Base-by-base conservation (phyloP, 2,113 vertebrate genomes). In the Macquaria ambigua region DNA sequence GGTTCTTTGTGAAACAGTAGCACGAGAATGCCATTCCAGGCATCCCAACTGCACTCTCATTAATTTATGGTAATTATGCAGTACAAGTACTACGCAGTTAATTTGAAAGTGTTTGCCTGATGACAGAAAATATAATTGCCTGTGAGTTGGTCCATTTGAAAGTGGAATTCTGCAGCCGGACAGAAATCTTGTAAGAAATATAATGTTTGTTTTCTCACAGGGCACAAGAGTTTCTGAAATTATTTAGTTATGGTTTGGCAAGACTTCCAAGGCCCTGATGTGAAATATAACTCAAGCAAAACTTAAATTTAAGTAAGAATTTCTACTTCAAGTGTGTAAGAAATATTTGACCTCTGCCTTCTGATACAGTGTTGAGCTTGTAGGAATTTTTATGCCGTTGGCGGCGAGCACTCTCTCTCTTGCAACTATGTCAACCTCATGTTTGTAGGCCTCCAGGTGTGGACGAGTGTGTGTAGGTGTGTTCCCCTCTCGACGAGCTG, bases 41-140 rank as follows among this genome's bases (percentile, higher is more conserved):
- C 58, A 31, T 34, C 58, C 20, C 39, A 25, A 25, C 64, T 55
- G 39, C 77, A 69, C 25, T 6, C 56, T 61, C 28, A 39, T 79
- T 79, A 5, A 1, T 70, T 39, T 25, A 4, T 25, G 25, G 79
- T 74, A 67, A 81, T 74, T 48, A 74, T 5, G 28, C 15, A 46
- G 71, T 10, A 46, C 12, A 15, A 4, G 0, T 2, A 4, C 11
- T 15, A 10, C 1, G 4, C 23, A 6, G 43, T 41, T 69, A 4
- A 59, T 70, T 46, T 18, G 46, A 34, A 14, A n/a, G n/a, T 21
- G 23, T 43, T 21, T 31, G 3, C 7, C 16, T 5, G 34, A 43
- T 55, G 69, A 64, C 21, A 55, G 56, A 25, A 10, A 8, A 31
- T 28, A 5, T 15, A 31, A 6, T 9, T 56, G 7, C 18, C 25